A percentile compares a stretch with the other conserved stretches of the same genome.
Evolutionary conservation across 2,113 vertebrate species (phyloP).

Genomic region (Ptilonorhynchus violaceus): DNA sequence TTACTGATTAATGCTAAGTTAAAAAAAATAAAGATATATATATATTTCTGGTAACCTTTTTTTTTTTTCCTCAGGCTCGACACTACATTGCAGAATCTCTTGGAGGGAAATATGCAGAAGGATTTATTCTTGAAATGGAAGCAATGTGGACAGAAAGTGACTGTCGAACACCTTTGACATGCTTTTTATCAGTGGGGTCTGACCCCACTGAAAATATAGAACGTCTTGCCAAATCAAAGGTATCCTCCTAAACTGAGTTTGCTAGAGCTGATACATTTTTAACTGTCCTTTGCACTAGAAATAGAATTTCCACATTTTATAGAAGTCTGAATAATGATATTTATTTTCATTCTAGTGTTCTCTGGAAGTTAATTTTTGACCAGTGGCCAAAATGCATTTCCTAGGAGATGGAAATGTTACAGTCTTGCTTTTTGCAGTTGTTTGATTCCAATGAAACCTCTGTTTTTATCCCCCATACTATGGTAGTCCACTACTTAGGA

Average conservation of each 20-base stretch:
- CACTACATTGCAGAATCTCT: constrained; percentile 81
- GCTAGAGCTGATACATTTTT: neutral
- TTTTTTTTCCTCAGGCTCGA: constrained; percentile 65
- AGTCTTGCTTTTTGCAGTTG: neutral
- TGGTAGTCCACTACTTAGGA: neutral
- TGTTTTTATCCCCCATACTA: neutral
- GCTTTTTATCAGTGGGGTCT: constrained; percentile 83
- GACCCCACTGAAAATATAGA: constrained; percentile 86
- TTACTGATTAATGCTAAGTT: neutral
- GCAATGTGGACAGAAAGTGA: constrained; percentile 77
- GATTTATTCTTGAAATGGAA: constrained; percentile 82
- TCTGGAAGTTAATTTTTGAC: neutral
- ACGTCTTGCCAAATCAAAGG: constrained; percentile 80
- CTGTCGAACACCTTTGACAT: constrained; percentile 76
- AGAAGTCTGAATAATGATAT: neutral
- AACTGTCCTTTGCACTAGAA: neutral
- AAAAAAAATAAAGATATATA: neutral
- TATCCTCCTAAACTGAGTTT: neutral
- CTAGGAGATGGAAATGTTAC: neutral
- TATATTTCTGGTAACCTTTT: neutral
- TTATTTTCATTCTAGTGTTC: neutral
- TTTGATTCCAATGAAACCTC: neutral
- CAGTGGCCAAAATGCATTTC: neutral
- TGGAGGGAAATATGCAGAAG: constrained; percentile 76
- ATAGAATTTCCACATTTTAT: neutral